Evolutionary conservation across 2,113 vertebrate genomes (phyloP).

Genomic region (Gallinago media): DNA sequence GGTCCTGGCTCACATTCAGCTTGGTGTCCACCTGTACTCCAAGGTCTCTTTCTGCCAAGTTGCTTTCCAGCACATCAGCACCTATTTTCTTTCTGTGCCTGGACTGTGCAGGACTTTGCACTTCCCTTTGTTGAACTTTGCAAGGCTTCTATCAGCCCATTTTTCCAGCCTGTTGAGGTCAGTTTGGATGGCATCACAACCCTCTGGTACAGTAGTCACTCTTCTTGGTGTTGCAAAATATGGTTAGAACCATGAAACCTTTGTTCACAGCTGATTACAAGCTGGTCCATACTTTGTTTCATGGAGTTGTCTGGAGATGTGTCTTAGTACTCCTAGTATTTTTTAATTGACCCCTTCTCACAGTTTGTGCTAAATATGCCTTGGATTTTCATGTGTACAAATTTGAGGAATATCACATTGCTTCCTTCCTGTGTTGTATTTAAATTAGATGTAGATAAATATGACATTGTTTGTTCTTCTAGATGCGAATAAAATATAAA

Average conservation of each 20-base stretch:
- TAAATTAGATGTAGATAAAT: neutral
- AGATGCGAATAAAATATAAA: neutral
- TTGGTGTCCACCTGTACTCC: accelerated
- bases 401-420: neutral
- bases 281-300: neutral
- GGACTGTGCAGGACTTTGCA: neutral
- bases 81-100: neutral
- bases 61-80: neutral
- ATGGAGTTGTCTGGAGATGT: neutral
- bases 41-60: neutral
- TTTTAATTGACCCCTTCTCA: neutral
- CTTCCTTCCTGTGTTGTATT: neutral
- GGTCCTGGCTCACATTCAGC: neutral
- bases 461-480: neutral
- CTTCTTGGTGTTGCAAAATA: neutral
- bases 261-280: neutral
- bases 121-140: neutral
- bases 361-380: neutral
- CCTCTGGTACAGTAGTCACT: neutral
- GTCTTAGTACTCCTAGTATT: no score
- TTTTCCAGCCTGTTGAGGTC: neutral
- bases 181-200: neutral
- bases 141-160: neutral
- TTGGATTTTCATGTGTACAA: neutral
- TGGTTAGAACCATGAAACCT: neutral